Base-by-base conservation (phyloP, 2,797 vertebrate genomes). In the Nyctalus aviator region DNA sequence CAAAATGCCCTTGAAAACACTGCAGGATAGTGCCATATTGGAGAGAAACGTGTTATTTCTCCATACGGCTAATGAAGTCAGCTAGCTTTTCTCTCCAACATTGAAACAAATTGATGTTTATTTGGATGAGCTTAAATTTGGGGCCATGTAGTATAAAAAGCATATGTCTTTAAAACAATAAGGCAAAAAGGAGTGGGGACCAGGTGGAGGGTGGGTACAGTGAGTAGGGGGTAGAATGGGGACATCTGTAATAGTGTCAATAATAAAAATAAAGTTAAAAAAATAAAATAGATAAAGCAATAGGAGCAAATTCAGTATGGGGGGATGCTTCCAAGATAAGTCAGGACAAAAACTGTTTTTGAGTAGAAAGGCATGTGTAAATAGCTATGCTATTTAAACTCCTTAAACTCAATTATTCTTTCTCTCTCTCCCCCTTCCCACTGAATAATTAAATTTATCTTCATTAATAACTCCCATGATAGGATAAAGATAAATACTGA, bases 381-480 rank as follows among this genome's bases (percentile, higher is more conserved):
- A 69, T 17, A 27, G 8, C 46, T 35, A 32, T 30, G 32, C 7
- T 69, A 27, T 41, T 68, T 81, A 57, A 94, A 87, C 79, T 95
- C 59, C 46, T 79, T 50, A 32, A 93, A 44, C 25, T 88, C 32
- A 35, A 57, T 90, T 57, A 35, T 83, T 35, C 18, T 41, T 20
- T 84, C 48, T 91, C 17, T 18, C 17, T 18, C 27, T 57, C n/a
- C 25, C 17, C 13, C 35, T 48, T n/a, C 18, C 30, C 32, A 79
- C 35, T 73, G 14, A 81, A 14, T 46, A 85, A 18, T n/a, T 91
- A 32, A 91, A 93, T 89, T 92, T 84, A 71, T 44, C 6, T 69
- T 64, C 62, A 14, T 77, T 92, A 72, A 93, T 90, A 75, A 10
- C 15, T 69, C 37, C 12, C 20, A 57, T 46, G 17, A 83, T 18